A percentile compares a stretch with the other conserved stretches of the same genome.
These are phyloP conservation scores for Calephelis nemesis DNA, from an alignment of 1,140 invertebrate genomes.

Conservation along the genomic window DNA sequence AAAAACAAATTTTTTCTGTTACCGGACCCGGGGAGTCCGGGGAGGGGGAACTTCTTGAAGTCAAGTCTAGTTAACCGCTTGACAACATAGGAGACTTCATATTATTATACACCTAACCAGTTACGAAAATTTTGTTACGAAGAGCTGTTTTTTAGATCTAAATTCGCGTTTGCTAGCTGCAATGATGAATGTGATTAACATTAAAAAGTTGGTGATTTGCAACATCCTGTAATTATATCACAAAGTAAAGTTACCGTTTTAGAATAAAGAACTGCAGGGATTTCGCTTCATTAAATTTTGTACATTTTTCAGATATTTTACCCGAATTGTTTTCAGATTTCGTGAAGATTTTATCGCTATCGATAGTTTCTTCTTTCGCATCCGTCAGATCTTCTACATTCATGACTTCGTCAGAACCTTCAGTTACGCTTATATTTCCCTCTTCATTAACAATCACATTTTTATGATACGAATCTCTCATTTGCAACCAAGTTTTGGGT, in stretches of 20 bases:
- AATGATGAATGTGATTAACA: too few species aligned
- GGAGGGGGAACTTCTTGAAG: too few species aligned
- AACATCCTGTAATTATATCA: background rate
- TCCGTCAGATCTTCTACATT: conserved; percentile 21
- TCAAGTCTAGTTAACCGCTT: too few species aligned
- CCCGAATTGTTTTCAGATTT: conserved; percentile 32
- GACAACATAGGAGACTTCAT: too few species aligned
- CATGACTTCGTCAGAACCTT: conserved; percentile 31
- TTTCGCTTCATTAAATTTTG: conserved; percentile 49
- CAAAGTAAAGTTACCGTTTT: conserved; percentile 40
- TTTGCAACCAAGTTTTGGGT: conserved; percentile 51
- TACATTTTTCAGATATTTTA: conserved; percentile 44
- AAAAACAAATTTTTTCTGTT: too few species aligned
- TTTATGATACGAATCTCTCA: conserved; percentile 62
- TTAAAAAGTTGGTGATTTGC: background rate
- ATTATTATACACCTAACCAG: too few species aligned
- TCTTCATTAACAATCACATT: conserved; percentile 55
- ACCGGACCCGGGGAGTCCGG: too few species aligned
- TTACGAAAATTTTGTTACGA: too few species aligned
- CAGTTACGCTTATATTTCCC: conserved; percentile 45
- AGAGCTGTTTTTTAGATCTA: too few species aligned
- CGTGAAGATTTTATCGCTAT: background rate
- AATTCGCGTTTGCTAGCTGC: too few species aligned
- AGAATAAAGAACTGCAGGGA: conserved; percentile 55
- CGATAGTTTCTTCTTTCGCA: background rate